phyloP scores from a whole-genome alignment of 2,797 vertebrate genomes.

The Pangasius mekongensis region DNA sequence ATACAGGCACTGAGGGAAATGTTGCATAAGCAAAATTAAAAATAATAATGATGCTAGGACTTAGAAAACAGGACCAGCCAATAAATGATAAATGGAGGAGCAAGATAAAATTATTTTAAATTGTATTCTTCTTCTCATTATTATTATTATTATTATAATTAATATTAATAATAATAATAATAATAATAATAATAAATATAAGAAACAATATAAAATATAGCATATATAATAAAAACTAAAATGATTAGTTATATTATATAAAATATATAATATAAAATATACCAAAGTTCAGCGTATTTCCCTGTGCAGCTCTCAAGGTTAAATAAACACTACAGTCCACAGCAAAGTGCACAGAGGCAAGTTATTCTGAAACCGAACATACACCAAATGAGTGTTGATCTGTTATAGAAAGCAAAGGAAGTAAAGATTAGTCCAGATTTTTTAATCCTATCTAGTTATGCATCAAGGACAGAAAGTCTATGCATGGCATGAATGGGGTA shows the following conservation, averaged over 20 bases:
- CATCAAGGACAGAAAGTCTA: neutral
- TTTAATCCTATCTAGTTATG: neutral
- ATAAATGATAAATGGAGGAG: neutral
- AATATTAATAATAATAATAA: neutral
- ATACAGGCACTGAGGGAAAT: neutral
- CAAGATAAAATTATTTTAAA: neutral
- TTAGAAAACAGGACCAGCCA: neutral
- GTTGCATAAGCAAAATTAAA: neutral
- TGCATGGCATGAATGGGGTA: neutral
- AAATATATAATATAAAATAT: neutral
- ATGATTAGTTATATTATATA: neutral
- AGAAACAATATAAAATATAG: neutral
- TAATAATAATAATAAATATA: neutral
- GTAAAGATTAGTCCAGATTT: neutral
- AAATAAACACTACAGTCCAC: neutral
- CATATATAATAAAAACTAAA: neutral
- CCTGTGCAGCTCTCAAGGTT: slow-evolving; percentile 2
- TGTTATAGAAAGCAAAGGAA: neutral
- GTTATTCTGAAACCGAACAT: neutral
- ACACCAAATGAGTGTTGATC: neutral
- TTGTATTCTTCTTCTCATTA: neutral
- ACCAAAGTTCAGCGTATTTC: neutral
- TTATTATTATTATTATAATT: too few species aligned
- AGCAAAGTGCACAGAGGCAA: neutral
- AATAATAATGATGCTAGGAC: neutral